These are phyloP conservation scores for Columba guinea DNA, from an alignment of 2,797 vertebrate genomes.

Conservation along the genomic window DNA sequence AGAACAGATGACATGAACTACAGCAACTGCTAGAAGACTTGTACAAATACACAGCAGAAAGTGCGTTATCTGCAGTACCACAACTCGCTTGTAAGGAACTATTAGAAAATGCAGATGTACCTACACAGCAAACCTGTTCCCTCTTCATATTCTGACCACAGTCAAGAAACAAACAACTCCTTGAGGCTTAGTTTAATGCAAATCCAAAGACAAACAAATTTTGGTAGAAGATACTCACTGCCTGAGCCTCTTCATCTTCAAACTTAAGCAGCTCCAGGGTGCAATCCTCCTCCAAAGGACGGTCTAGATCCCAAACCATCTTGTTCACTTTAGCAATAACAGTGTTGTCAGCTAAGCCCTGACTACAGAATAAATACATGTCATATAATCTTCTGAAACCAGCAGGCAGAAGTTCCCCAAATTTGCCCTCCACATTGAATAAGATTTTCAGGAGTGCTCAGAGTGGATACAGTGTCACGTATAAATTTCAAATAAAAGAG, in stretches of 20 bases:
- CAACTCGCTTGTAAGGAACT: not conserved
- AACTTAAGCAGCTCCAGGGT: slow-evolving; percentile 94
- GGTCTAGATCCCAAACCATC: slow-evolving; percentile 94
- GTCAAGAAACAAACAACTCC: not conserved
- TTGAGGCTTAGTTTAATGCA: not conserved
- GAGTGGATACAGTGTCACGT: not conserved
- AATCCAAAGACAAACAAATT: not conserved
- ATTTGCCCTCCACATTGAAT: not conserved
- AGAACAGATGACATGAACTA: not conserved
- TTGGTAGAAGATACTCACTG: slow-evolving; percentile 81
- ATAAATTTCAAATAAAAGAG: not conserved
- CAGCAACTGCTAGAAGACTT: not conserved
- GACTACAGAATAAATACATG: slow-evolving; percentile 75
- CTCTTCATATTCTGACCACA: not conserved
- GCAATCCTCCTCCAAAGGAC: slow-evolving; percentile 91
- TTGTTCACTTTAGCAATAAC: slow-evolving; percentile 94
- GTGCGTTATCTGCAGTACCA: not conserved
- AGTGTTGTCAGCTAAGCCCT: slow-evolving; percentile 94
- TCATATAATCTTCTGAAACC: not conserved
- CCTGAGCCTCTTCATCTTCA: slow-evolving; percentile 96
- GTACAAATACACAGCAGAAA: not conserved
- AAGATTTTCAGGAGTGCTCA: not conserved
- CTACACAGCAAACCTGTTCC: not conserved
- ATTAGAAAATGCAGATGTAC: not conserved
- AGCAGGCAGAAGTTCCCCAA: not conserved